These are phyloP conservation scores for Drosophila hamatofila DNA, from an alignment of 2,888 invertebrate genomes.

Conservation along the genomic window DNA sequence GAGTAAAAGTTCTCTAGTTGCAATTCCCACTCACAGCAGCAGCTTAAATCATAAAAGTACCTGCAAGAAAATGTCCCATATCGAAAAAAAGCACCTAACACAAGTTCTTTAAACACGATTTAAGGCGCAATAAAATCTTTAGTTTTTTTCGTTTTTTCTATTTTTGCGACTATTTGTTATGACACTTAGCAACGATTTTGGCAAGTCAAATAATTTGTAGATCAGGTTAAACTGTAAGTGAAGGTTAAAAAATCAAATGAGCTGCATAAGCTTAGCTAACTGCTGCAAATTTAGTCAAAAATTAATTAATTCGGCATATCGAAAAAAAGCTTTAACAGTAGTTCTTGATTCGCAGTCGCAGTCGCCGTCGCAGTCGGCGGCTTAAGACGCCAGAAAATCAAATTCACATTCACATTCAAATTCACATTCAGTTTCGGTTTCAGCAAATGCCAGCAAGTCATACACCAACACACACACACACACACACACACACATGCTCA, in stretches of 20 bases:
- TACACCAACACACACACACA: conserved; percentile 15
- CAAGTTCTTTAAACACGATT: not conserved
- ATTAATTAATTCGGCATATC: not conserved
- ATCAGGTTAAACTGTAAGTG: conserved; percentile 6
- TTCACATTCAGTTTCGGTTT: conserved; percentile 41
- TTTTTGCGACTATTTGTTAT: not conserved
- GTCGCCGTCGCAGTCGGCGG: conserved; percentile 5
- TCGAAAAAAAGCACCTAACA: not conserved
- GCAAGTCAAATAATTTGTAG: not conserved
- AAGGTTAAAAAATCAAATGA: conserved; percentile 1
- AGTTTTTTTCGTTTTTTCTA: not conserved
- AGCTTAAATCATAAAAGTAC: not conserved
- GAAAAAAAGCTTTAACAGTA: conserved; percentile 24
- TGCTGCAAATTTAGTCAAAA: conserved; percentile 5
- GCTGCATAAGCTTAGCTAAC: not conserved
- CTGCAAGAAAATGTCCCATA: not conserved
- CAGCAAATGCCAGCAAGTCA: conserved; percentile 58
- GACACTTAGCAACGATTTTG: not conserved
- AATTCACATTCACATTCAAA: conserved; percentile 47
- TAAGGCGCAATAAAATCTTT: conserved; percentile 1
- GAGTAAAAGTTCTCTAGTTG: not conserved
- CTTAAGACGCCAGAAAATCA: conserved; percentile 49
- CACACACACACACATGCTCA: conserved; percentile 20
- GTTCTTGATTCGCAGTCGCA: conserved; percentile 21
- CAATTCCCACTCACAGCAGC: not conserved